A percentile compares a stretch with the other conserved stretches of the same genome.
phyloP scores from a whole-genome alignment of 2,113 vertebrate genomes.

The Ceratotherium simum region DNA sequence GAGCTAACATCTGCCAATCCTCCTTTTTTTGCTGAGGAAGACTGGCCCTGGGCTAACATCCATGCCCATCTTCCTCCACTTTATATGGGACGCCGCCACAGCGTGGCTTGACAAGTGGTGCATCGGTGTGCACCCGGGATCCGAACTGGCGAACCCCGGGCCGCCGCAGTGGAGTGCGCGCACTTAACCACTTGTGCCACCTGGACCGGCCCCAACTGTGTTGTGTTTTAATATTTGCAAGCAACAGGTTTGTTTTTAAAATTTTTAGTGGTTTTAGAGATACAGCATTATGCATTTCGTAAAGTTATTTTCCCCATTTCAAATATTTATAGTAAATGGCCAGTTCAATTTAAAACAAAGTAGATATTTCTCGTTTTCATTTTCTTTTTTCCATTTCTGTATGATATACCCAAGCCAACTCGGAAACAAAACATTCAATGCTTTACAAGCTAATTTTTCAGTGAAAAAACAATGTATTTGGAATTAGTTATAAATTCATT shows the following conservation, averaged over 20 bases:
- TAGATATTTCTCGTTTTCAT: conserved; percentile 50
- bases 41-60: no score
- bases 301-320: conserved; percentile 18
- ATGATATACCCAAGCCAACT: not conserved
- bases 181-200: no score
- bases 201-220: not conserved
- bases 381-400: conserved; percentile 39
- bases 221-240: not conserved
- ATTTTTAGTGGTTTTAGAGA: not conserved
- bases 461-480: conserved; percentile 36
- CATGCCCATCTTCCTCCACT: no score
- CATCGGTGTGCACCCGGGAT: no score
- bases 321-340: conserved; percentile 54
- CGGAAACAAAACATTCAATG: conserved; percentile 31
- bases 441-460: conserved; percentile 47
- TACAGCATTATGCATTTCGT: not conserved
- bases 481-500: conserved; percentile 59
- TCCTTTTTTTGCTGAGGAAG: no score
- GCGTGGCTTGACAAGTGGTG: no score
- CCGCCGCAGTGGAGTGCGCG: no score
- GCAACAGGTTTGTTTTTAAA: not conserved
- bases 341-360: conserved; percentile 33
- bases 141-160: no score
- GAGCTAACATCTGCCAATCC: no score
- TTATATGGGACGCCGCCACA: no score